Percentiles rank a stretch among this genome's conserved stretches.
Conservation (phyloP, 2,113 vertebrate species). For the Raja brachyura region DNA sequence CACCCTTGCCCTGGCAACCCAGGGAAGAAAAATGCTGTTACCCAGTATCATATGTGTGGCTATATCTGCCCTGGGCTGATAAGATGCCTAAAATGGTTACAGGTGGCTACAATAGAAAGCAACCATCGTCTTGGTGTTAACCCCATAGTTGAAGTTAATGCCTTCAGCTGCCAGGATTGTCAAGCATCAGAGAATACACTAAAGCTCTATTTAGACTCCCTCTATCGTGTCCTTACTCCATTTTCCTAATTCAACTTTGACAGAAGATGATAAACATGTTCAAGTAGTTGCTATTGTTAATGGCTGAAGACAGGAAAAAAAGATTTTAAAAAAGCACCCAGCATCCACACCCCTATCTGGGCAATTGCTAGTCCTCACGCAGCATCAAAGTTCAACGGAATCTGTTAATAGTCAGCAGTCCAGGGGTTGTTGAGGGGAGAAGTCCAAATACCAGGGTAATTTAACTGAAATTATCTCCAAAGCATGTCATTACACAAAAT, state of each 20-base stretch:
- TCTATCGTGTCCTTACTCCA: no score
- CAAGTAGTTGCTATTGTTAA: no score
- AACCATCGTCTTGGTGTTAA: background rate
- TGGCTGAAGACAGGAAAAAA: background rate
- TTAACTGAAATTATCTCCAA: background rate
- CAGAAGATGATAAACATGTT: no score
- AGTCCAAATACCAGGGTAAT: background rate
- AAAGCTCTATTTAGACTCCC: no score
- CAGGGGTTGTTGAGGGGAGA: background rate
- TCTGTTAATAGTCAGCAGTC: constrained; percentile 24
- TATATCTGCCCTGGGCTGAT: background rate
- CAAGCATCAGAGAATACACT: no score
- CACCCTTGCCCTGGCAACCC: no score
- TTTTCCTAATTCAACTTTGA: no score
- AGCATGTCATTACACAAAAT: background rate
- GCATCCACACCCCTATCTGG: background rate
- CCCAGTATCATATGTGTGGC: background rate
- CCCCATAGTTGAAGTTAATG: no score
- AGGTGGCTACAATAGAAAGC: background rate
- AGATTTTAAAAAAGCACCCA: background rate
- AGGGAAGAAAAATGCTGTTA: no score
- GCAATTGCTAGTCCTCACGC: background rate
- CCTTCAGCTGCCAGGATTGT: no score
- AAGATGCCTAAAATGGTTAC: background rate
- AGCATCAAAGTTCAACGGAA: background rate